A percentile compares a stretch with the other conserved stretches of the same genome.
These are phyloP conservation scores for Cyprinus carpio DNA, from an alignment of 2,113 vertebrate species.

Conservation along the genomic window DNA sequence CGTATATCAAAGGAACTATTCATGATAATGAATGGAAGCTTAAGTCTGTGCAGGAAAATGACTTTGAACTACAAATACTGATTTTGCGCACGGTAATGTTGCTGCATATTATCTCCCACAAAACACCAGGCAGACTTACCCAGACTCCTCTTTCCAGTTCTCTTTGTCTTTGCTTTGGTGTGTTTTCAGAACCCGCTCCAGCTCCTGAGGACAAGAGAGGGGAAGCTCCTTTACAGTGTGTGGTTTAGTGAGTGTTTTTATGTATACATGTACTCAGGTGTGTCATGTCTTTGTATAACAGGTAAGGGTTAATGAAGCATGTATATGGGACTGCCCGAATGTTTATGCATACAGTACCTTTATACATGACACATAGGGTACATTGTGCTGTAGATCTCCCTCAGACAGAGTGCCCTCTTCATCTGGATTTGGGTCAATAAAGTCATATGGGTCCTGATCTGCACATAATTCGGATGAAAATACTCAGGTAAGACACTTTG, in stretches of 20 bases:
- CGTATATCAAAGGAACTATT: background rate
- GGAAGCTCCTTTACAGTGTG: background rate
- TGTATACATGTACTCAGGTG: background rate
- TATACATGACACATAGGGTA: constrained; percentile 81
- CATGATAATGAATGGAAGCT: background rate
- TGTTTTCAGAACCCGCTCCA: constrained; percentile 83
- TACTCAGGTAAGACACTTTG: background rate
- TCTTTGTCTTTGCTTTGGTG: constrained; percentile 85
- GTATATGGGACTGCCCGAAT: background rate
- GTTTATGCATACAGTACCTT: constrained; percentile 77
- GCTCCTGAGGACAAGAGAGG: constrained; percentile 74
- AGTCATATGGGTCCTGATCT: constrained; percentile 95
- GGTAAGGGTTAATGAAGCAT: background rate
- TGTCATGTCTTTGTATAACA: too few relatives aligned
- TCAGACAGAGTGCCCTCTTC: constrained; percentile 87
- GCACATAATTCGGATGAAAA: constrained; percentile 56
- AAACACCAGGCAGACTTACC: constrained; percentile 72
- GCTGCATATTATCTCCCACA: background rate
- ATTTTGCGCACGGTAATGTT: background rate
- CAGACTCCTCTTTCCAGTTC: constrained; percentile 84
- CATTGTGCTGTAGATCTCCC: constrained; percentile 79
- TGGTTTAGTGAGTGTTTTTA: background rate
- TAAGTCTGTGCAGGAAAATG: background rate
- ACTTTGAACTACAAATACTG: background rate
- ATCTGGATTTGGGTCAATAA: constrained; percentile 84